phyloP scores from a whole-genome alignment of 1,140 invertebrate genomes.

The Penaeus chinensis region DNA sequence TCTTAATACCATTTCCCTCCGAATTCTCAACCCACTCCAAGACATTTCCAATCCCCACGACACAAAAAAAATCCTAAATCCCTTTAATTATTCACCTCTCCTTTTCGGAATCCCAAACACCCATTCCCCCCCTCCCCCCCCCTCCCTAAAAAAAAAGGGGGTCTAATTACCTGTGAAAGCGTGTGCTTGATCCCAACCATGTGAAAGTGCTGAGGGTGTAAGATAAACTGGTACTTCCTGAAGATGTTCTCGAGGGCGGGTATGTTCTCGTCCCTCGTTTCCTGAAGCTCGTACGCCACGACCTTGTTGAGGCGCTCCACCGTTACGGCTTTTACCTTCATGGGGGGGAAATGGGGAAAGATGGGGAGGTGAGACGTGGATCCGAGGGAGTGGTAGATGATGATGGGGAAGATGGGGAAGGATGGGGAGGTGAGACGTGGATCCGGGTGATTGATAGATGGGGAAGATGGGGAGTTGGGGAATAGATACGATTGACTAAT shows the following conservation, averaged over 20 bases:
- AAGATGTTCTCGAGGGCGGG: constrained; percentile 50
- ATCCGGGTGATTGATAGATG: background rate
- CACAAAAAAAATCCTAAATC: too few species aligned
- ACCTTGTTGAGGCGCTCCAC: constrained; percentile 60
- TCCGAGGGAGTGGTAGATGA: background rate
- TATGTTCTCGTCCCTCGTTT: constrained; percentile 38
- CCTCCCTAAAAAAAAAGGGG: too few species aligned
- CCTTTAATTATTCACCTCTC: too few species aligned
- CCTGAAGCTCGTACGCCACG: constrained; percentile 54
- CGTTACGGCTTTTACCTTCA: constrained; percentile 32
- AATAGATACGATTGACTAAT: too few species aligned
- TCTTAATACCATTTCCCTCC: too few species aligned
- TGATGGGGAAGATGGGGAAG: background rate
- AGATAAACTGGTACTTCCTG: constrained; percentile 57
- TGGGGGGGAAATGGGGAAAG: background rate
- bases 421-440: too few species aligned
- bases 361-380: too few species aligned
- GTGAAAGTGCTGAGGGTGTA: constrained; percentile 62
- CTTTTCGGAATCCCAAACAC: too few species aligned
- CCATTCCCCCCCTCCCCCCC: too few species aligned
- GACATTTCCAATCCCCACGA: too few species aligned
- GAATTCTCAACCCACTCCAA: too few species aligned
- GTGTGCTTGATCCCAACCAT: constrained; percentile 60
- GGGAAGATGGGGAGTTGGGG: too few species aligned
- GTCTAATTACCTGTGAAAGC: constrained; percentile 50